A percentile compares a stretch with the other conserved stretches of the same genome.
Evolutionary conservation across 1,140 invertebrate genomes (phyloP).

Genomic region (Eupeodes corollae): DNA sequence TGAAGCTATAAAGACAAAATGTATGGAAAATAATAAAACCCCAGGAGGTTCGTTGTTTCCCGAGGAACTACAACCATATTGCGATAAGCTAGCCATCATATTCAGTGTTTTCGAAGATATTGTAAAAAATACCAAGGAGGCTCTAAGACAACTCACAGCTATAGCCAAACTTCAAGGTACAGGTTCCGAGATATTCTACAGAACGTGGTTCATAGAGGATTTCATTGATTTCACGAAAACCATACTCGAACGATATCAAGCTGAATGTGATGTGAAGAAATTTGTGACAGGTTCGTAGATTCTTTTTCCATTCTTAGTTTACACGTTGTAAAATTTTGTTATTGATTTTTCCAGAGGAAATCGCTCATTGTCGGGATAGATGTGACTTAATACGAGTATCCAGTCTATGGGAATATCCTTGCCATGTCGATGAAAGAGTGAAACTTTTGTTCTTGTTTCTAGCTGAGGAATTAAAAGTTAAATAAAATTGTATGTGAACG

Average conservation of each 20-base stretch:
- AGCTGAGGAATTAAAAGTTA: constrained; percentile 14
- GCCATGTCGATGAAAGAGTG: constrained; percentile 20
- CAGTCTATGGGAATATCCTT: constrained; percentile 27
- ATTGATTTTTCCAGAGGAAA: constrained; percentile 12
- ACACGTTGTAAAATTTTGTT: not conserved
- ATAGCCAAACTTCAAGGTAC: constrained; percentile 13
- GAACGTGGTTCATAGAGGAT: constrained; percentile 20
- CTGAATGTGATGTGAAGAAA: constrained; percentile 18
- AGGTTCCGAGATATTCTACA: constrained; percentile 15
- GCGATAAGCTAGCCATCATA: constrained; percentile 26
- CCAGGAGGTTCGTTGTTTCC: constrained; percentile 13
- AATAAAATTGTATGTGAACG: too few relatives aligned
- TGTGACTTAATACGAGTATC: constrained; percentile 17
- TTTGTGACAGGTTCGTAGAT: constrained; percentile 16
- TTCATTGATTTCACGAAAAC: constrained; percentile 21
- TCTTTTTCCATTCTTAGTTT: not conserved
- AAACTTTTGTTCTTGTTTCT: constrained; percentile 19
- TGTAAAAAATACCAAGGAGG: constrained; percentile 15
- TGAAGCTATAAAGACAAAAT: constrained; percentile 22
- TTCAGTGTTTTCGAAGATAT: constrained; percentile 27
- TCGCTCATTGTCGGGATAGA: constrained; percentile 19
- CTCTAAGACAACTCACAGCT: constrained; percentile 14
- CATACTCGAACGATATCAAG: constrained; percentile 16
- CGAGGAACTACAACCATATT: constrained; percentile 12
- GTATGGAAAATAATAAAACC: constrained; percentile 11